Conservation (phyloP, 2,113 vertebrate genomes). For the Sinocyclocheilus anophthalmus region DNA sequence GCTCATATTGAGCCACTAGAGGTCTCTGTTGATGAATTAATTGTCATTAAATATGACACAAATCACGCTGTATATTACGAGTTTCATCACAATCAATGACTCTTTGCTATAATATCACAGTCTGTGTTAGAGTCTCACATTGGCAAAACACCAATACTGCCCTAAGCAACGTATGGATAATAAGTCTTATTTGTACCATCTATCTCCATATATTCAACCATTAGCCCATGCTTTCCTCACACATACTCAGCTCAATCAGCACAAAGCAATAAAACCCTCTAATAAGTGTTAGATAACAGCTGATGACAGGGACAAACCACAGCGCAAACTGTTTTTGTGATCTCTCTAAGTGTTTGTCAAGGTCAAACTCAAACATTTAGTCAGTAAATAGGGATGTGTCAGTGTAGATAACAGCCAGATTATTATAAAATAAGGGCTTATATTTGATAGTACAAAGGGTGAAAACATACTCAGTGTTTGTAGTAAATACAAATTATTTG, state of each 20-base stretch:
- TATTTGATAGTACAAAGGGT: not conserved
- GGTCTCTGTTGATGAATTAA: constrained; percentile 61
- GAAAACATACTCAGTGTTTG: not conserved
- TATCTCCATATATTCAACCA: not conserved
- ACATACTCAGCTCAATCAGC: constrained; percentile 48
- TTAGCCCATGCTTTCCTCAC: not conserved
- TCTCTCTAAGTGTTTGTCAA: constrained; percentile 47
- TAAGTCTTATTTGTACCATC: not conserved
- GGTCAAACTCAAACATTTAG: constrained; percentile 37
- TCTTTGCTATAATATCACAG: not conserved
- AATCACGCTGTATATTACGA: not conserved
- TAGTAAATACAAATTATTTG: not conserved
- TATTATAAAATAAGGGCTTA: too few relatives aligned
- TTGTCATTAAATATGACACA: too few relatives aligned
- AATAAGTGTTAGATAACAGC: not conserved
- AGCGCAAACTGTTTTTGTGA: constrained; percentile 50
- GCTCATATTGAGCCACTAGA: constrained; percentile 63
- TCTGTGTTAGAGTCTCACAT: too few relatives aligned
- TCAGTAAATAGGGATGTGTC: not conserved
- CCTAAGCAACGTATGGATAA: not conserved
- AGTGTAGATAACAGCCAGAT: not conserved
- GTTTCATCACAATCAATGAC: not conserved
- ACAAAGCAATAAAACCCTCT: constrained; percentile 44
- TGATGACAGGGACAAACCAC: constrained; percentile 46
- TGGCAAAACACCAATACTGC: not conserved